Evolutionary conservation across 2,888 invertebrate species (phyloP).

Genomic region (Pachymerium ferrugineum): DNA sequence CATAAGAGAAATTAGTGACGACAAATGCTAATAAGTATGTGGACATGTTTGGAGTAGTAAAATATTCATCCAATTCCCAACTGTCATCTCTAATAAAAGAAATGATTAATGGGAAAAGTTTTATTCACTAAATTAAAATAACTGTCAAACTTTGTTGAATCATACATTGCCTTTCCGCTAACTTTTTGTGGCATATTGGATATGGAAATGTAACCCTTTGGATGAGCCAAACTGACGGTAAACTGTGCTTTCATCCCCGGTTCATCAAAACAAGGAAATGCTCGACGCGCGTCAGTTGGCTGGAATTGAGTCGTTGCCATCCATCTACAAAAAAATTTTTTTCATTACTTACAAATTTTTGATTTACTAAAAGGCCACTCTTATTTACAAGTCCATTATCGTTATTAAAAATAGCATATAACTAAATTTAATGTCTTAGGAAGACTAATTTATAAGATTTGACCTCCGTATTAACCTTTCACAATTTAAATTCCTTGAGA

Average conservation of each 20-base stretch:
- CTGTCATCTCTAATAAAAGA: neutral
- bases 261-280: slow-evolving; percentile 50
- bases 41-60: slow-evolving; percentile 44
- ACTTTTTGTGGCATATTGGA: slow-evolving; percentile 34
- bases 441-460: too few species aligned
- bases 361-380: too few species aligned
- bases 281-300: slow-evolving; percentile 47
- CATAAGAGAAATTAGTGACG: slow-evolving; percentile 29
- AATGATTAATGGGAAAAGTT: too few species aligned
- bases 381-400: too few species aligned
- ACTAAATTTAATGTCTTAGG: too few species aligned
- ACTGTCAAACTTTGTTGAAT: neutral
- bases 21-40: slow-evolving; percentile 42
- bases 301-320: slow-evolving; percentile 48
- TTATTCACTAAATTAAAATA: neutral
- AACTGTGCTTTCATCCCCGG: slow-evolving; percentile 47
- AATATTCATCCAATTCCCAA: slow-evolving; percentile 42
- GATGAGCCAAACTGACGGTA: slow-evolving; percentile 44
- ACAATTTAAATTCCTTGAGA: too few species aligned
- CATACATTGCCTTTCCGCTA: slow-evolving; percentile 28
- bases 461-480: too few species aligned
- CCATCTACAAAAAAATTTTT: slow-evolving; percentile 35
- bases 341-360: neutral
- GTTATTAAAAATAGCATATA: too few species aligned
- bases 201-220: slow-evolving; percentile 35